phyloP scores from a whole-genome alignment of 2,113 vertebrate genomes.

The Chaetura pelagica region DNA sequence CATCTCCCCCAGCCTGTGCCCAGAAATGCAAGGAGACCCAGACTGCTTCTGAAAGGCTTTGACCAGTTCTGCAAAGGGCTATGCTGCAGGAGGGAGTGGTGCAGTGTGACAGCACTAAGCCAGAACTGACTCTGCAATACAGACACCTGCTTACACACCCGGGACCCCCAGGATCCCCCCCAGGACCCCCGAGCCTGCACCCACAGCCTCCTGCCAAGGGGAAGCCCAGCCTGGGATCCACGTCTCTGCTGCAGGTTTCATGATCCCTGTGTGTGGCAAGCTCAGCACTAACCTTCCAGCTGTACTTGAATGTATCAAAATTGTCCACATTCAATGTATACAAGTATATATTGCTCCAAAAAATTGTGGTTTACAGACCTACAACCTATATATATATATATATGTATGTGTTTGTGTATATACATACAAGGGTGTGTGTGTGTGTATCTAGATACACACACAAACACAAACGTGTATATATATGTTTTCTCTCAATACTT shows the following conservation, averaged over 20 bases:
- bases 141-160: not conserved
- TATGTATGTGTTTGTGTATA: constrained; percentile 54
- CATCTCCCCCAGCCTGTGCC: not conserved
- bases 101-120: not conserved
- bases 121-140: not conserved
- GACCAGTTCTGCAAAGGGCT: not conserved
- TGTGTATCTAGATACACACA: not conserved
- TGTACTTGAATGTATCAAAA: constrained; percentile 57
- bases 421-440: constrained; percentile 40
- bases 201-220: not conserved
- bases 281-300: constrained; percentile 40
- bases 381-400: constrained; percentile 27
- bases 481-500: constrained; percentile 76
- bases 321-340: not conserved
- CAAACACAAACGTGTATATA: constrained; percentile 46
- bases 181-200: not conserved
- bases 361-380: constrained; percentile 44
- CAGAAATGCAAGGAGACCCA: not conserved
- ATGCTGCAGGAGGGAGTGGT: accelerated
- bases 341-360: constrained; percentile 31
- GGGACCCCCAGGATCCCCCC: not conserved
- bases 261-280: not conserved
- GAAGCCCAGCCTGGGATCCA: not conserved
- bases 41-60: not conserved
- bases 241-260: not conserved